These are phyloP conservation scores for Pachyrhynchus sulphureomaculatus DNA, from an alignment of 1,140 invertebrate species.

Conservation along the genomic window DNA sequence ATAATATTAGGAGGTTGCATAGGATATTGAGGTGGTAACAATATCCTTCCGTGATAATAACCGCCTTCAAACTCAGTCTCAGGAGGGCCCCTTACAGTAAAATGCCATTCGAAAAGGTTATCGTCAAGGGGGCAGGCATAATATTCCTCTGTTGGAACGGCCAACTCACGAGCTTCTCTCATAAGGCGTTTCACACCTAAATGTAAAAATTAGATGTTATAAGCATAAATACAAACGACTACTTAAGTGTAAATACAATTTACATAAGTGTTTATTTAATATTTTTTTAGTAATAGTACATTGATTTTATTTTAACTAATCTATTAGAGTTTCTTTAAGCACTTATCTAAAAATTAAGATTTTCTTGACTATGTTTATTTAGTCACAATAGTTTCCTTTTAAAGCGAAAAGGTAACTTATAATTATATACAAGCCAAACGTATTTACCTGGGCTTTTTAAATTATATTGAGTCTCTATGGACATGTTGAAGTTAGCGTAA, in stretches of 20 bases:
- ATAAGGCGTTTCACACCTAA: constrained; percentile 91
- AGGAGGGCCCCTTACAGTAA: constrained; percentile 86
- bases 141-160: constrained; percentile 86
- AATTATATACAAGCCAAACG: no score
- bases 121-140: constrained; percentile 89
- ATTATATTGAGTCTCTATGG: constrained; percentile 47
- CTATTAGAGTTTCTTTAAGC: no score
- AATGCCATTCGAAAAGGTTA: constrained; percentile 98
- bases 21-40: constrained; percentile 90
- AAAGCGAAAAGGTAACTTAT: no score
- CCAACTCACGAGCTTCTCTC: constrained; percentile 86
- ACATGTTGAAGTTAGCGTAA: constrained; percentile 26
- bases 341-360: no score
- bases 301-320: neutral
- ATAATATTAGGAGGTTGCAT: constrained; percentile 98
- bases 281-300: no score
- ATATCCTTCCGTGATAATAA: constrained; percentile 88
- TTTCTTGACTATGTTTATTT: no score
- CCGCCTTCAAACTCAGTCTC: constrained; percentile 88
- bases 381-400: no score
- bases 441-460: constrained; percentile 50
- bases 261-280: neutral
- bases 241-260: constrained; percentile 1
- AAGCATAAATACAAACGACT: neutral
- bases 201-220: neutral